Base-by-base conservation (phyloP, 2,113 vertebrate genomes). In the Urocynchramus pylzowi region DNA sequence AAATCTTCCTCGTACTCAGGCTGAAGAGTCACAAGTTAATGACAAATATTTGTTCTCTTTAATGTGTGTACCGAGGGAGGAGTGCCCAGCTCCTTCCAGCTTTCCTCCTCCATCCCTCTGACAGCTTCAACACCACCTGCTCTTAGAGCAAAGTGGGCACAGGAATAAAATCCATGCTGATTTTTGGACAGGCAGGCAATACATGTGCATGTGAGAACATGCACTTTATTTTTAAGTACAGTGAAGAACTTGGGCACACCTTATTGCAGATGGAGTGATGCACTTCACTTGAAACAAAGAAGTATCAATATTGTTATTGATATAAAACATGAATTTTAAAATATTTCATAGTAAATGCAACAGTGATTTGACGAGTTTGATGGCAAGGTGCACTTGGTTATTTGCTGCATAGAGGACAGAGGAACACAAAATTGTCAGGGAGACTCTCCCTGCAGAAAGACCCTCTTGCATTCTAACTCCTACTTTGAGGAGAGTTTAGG, bases 21-120 rank as follows among this genome's bases (percentile, higher is more conserved):
- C 79, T 92, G 76, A 61, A 91, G 67, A 93, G 74, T 93, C 92
- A 94, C 84, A 91, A 94, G 86, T 41, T 90, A 89, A 88, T 82
- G 93, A 87, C 85, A 96, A 97, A 96, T 95, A 95, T 95, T 96
- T 95, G 91, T 81, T 90, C 88, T 78, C 37, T 81, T 92, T 93
- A 92, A 88, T 90, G 54, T 63, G 33, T 74, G 71, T 80, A 90
- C 67, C 35, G 91, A 90, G 71, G 59, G 82, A 92, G 71, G 49
- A 86, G 47, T 39, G 65, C 47, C 7, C 31, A 81, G 49, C 35
- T 94, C 45, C 14, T 41, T 84, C 33, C 90, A 90, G 64, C 52
- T 88, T 94, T 95, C 88, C 76, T 93, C 68, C 79, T 93, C 57
- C 80, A 79, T 87, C 69, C 39, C 49, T 89, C 77, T 78, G 85